phyloP scores from a whole-genome alignment of 2,888 invertebrate genomes.

The Drosophila kanekoi region DNA sequence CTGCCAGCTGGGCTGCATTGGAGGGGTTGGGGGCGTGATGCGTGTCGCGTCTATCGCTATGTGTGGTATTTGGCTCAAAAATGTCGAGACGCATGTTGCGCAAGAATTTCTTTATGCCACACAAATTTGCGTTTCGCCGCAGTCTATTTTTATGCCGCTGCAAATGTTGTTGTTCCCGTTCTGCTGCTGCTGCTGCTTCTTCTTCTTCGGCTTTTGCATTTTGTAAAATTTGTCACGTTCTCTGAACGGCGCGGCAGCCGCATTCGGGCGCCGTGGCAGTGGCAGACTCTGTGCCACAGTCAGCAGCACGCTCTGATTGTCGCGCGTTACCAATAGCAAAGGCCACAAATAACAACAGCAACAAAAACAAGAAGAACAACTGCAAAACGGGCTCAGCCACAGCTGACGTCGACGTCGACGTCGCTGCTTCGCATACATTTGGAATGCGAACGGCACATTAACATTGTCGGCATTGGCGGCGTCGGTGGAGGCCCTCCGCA shows the following conservation, averaged over 20 bases:
- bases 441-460: slow-evolving; percentile 52
- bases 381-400: slow-evolving; percentile 21
- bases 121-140: slow-evolving; percentile 54
- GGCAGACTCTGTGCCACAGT: slow-evolving; percentile 25
- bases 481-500: not conserved
- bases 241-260: too few relatives aligned
- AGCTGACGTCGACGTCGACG: not conserved
- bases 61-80: slow-evolving; percentile 38
- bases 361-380: slow-evolving; percentile 8
- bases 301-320: slow-evolving; percentile 61
- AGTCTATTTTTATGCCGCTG: slow-evolving; percentile 67
- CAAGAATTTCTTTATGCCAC: slow-evolving; percentile 56
- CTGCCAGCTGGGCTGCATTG: not conserved
- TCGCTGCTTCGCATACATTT: slow-evolving; percentile 33
- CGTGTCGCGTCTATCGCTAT: slow-evolving; percentile 4
- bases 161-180: slow-evolving; percentile 20
- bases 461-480: not conserved
- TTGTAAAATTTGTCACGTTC: slow-evolving; percentile 80
- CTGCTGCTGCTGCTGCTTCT: slow-evolving; percentile 21
- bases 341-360: slow-evolving; percentile 47
- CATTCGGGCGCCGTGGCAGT: slow-evolving; percentile 39
- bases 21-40: not conserved
- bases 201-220: slow-evolving; percentile 32
- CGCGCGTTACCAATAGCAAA: slow-evolving; percentile 49
- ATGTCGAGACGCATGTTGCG: slow-evolving; percentile 31